Evolutionary conservation across 2,113 vertebrate species (phyloP), one percentile per base, ranked within the genome.

Genomic region (Ardeotis arabs): DNA sequence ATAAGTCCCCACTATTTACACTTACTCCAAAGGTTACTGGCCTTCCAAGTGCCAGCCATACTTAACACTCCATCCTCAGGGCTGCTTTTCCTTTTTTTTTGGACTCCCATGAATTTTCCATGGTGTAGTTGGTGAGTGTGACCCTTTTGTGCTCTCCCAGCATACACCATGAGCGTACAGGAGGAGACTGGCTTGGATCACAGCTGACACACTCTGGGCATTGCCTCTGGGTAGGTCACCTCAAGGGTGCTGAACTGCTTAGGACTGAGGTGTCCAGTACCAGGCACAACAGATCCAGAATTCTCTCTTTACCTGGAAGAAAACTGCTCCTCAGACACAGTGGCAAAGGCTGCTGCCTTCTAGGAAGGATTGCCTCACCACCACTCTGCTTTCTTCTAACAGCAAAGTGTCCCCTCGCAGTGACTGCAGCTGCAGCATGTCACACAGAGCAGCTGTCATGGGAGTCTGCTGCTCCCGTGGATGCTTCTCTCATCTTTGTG

Each of bases 111-210:
- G 83, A 80, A 59, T 77, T 95, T 90, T 52, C 29, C 67, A 80
- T 12, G 19, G 10, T 8, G 64, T n/a, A 33, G 31, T 29, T 66
- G 64, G 41, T 74, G 37, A 69, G 6, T 8, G 12, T 35, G 28
- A 63, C 27, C 33, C 24, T 74, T 86, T 37, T 59, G 31, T 84
- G 28, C 52, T 84, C 31, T 74, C 28, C 47, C 55, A 50, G 55
- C 7, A 9, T 14, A 73, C 14, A 59, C 22, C 27, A 8, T 0
- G 7, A 53, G 31, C 0, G 0, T 52, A 14, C 21, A 88, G 62
- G 37, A 83, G 27, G 35, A 7, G 27, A 18, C 39, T 67, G 37
- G 24, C 50, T 79, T 64, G 7, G 29, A 7, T 53, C 67, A 14
- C 33, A 66, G 45, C 33, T 75, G 84, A 29, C 44, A 25, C 16